phyloP scores from a whole-genome alignment of 2,113 vertebrate species.

The Bos indicus region DNA sequence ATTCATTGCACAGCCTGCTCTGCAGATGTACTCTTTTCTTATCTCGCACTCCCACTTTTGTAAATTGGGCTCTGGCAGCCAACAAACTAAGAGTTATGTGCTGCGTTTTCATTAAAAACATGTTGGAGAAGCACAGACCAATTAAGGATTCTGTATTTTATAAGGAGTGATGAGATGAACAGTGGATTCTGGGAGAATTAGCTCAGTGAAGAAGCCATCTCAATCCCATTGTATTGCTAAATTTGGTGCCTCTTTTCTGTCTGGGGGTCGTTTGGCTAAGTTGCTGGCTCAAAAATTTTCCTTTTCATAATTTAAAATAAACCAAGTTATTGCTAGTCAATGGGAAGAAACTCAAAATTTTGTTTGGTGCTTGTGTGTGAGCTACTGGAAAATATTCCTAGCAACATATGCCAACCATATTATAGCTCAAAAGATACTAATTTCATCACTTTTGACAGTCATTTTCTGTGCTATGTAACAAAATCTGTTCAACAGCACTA shows the following conservation, averaged over 20 bases:
- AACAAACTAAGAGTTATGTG: constrained; percentile 99
- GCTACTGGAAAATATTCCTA: constrained; percentile 43
- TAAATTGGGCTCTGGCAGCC: constrained; percentile 99
- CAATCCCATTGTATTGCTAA: background rate
- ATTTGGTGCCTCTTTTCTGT: background rate
- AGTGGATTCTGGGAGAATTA: constrained; percentile 80
- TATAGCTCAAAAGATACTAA: constrained; percentile 43
- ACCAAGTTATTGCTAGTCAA: background rate
- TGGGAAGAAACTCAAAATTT: constrained; percentile 33
- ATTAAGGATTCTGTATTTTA: constrained; percentile 97
- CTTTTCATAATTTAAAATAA: background rate
- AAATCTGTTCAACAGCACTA: background rate
- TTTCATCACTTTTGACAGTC: constrained; percentile 56
- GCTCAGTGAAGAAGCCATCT: constrained; percentile 70
- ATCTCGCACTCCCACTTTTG: constrained; percentile 99
- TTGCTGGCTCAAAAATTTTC: background rate
- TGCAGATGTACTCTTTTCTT: constrained; percentile 98
- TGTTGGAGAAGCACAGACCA: constrained; percentile 98
- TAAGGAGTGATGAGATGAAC: constrained; percentile 88
- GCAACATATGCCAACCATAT: constrained; percentile 50
- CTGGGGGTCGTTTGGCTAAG: background rate
- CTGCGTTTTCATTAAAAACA: constrained; percentile 99
- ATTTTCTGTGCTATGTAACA: constrained; percentile 25
- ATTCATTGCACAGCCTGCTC: constrained; percentile 98
- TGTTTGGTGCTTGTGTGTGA: constrained; percentile 31